phyloP scores from a whole-genome alignment of 2,113 vertebrate genomes.

The Zapus hudsonius region DNA sequence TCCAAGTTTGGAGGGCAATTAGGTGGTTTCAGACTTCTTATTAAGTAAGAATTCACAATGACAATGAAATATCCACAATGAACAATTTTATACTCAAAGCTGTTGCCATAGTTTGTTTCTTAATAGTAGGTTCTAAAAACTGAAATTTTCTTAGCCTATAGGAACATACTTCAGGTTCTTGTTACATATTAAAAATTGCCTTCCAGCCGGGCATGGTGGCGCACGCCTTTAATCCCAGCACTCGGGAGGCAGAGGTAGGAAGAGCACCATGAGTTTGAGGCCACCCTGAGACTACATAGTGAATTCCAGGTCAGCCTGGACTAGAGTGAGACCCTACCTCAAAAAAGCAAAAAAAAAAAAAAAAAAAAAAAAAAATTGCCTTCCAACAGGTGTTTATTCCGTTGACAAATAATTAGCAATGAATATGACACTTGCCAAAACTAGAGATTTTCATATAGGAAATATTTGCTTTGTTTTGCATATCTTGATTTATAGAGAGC shows the following conservation, averaged over 20 bases:
- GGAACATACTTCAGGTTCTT: constrained; percentile 34
- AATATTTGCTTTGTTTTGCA: not conserved
- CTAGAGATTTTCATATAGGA: not conserved
- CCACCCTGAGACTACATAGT: too few species aligned
- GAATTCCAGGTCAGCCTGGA: too few species aligned
- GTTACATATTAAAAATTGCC: constrained; percentile 26
- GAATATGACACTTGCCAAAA: not conserved
- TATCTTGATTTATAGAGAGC: constrained; percentile 15
- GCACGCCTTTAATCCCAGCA: too few species aligned
- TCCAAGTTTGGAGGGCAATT: not conserved
- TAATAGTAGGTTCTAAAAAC: constrained; percentile 1
- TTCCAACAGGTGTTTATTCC: not conserved
- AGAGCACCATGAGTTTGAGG: too few species aligned
- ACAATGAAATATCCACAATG: not conserved
- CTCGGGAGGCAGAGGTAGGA: too few species aligned
- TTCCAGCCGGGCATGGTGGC: not conserved
- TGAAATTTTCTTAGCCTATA: constrained; percentile 40
- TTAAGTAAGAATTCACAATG: not conserved
- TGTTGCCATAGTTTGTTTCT: not conserved
- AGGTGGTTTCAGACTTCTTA: not conserved
- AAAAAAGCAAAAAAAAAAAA: too few species aligned
- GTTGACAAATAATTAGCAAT: not conserved
- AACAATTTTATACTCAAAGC: not conserved
- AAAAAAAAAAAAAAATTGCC: constrained; percentile 36
- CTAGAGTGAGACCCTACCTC: too few species aligned